A percentile compares a stretch with the other conserved stretches of the same genome.
These are phyloP conservation scores for Diplosoma virens DNA, from an alignment of 23 tunicate genomes.

Conservation along the genomic window DNA sequence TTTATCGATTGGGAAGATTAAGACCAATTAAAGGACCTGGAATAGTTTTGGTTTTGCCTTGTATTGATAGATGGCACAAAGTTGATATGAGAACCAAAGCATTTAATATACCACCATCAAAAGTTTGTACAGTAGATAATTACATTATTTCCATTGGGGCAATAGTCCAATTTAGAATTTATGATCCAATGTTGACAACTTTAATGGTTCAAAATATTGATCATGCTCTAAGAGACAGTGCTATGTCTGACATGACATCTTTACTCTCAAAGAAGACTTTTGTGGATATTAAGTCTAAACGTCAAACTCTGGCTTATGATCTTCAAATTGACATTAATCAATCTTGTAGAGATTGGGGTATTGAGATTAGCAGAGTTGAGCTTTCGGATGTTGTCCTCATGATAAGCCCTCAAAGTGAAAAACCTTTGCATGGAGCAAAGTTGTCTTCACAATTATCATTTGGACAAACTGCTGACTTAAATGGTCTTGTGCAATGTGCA, in stretches of 20 bases:
- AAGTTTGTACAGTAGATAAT: conserved; percentile 67
- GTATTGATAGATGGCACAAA: conserved; percentile 67
- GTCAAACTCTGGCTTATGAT: conserved; percentile 43
- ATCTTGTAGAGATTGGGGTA: conserved; percentile 69
- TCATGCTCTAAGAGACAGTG: conserved; percentile 60
- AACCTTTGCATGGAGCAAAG: conserved; percentile 57
- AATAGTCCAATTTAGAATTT: conserved; percentile 67
- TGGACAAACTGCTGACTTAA: conserved; percentile 16
- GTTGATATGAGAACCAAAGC: conserved; percentile 90
- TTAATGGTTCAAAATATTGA: conserved; percentile 65
- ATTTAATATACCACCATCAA: conserved; percentile 86
- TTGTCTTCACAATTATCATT: background rate
- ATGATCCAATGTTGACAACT: conserved; percentile 47
- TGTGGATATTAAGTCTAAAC: conserved; percentile 48
- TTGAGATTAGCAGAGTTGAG: conserved; percentile 70
- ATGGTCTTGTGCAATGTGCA: conserved; percentile 33
- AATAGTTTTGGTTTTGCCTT: conserved; percentile 75
- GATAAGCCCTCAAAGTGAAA: conserved; percentile 49
- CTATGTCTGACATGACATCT: conserved; percentile 54
- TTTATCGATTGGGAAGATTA: conserved; percentile 69
- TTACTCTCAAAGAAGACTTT: conserved; percentile 63
- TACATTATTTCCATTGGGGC: conserved; percentile 78
- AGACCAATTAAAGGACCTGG: conserved; percentile 87
- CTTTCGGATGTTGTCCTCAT: conserved; percentile 59
- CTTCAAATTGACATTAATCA: conserved; percentile 69